These are phyloP conservation scores for Drosophila takahashii DNA, from an alignment of 1,140 invertebrate species.

Conservation along the genomic window DNA sequence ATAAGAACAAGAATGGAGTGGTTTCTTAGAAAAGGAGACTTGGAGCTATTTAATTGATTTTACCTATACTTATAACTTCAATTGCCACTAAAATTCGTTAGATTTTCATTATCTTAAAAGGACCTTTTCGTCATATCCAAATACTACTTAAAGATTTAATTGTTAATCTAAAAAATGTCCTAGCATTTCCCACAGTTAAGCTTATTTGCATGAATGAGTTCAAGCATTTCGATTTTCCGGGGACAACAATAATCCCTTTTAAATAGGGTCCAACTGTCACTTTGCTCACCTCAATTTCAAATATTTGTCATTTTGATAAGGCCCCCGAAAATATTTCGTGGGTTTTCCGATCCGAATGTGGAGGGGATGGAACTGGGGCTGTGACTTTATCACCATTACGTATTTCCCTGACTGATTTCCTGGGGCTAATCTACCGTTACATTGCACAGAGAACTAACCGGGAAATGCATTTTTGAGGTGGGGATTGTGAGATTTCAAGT, in stretches of 20 bases:
- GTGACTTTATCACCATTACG: slow-evolving; percentile 26
- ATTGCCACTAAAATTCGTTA: too few relatives aligned
- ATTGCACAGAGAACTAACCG: slow-evolving; percentile 37
- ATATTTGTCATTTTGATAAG: slow-evolving; percentile 78
- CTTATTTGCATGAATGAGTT: neutral
- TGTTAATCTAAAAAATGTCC: neutral
- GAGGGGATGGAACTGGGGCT: slow-evolving; percentile 13
- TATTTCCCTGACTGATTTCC: neutral
- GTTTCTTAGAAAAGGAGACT: too few relatives aligned
- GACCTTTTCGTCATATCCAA: too few relatives aligned
- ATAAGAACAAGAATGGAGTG: neutral
- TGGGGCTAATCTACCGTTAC: slow-evolving; percentile 49
- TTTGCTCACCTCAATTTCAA: slow-evolving; percentile 69
- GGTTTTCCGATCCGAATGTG: slow-evolving; percentile 18
- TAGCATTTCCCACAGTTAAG: neutral
- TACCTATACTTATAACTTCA: too few relatives aligned
- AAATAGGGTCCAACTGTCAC: slow-evolving; percentile 9
- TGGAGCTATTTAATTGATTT: too few relatives aligned
- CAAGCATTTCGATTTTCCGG: neutral
- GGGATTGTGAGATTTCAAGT: slow-evolving; percentile 46
- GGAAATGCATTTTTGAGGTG: slow-evolving; percentile 30
- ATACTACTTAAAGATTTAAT: neutral
- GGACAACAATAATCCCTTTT: neutral
- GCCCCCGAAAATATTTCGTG: slow-evolving; percentile 53
- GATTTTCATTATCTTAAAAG: too few relatives aligned